Evolutionary conservation across 2,113 vertebrate species (phyloP), one percentile per base, ranked within the genome.

Genomic region (Rhinoderma darwinii): DNA sequence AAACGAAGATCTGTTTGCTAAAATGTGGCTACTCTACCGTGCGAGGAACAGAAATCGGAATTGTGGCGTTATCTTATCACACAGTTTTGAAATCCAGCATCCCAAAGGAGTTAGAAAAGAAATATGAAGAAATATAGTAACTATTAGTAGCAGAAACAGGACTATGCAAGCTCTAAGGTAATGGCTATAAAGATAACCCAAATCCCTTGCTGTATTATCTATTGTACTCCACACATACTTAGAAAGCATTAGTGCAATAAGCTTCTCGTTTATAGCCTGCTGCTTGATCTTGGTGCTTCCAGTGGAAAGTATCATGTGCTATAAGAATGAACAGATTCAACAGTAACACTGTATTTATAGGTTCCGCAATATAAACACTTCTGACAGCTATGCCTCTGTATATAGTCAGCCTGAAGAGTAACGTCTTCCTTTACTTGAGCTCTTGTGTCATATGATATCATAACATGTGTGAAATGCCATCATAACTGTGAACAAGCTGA

Each of bases 191-290:
- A 61, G 78, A 81, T 61, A 56, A 81, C 50, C 22, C 25, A 25
- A 80, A 37, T 27, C 54, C 54, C 22, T 15, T 61, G 32, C 54
- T 61, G 54, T 27, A 39, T 54, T 81, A 61, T 12, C 61, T 35
- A 81, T 81, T 20, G 39, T 18, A 20, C 66, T 39, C 17, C 32
- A 37, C 66, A 37, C 22, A 61, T 81, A 37, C 51, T 81, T 61
- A 61, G 10, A 61, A 61, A 61, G 35, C 35, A 61, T 81, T 79
- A 56, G 76, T 5, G 20, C 54, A 56, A 61, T 81, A 61, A 81
- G 30, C 50, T 22, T n/a, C 10, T 59, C 39, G 25, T 15, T 3
- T 43, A 27, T 14, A n/a, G 59, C 39, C 79, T 25, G 11, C 22
- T 25, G 27, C 88, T 68, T 66, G 37, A 77, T 77, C n/a, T 51